Evolutionary conservation across 2,113 vertebrate species (phyloP).

Genomic region (Marmota flaviventris): DNA sequence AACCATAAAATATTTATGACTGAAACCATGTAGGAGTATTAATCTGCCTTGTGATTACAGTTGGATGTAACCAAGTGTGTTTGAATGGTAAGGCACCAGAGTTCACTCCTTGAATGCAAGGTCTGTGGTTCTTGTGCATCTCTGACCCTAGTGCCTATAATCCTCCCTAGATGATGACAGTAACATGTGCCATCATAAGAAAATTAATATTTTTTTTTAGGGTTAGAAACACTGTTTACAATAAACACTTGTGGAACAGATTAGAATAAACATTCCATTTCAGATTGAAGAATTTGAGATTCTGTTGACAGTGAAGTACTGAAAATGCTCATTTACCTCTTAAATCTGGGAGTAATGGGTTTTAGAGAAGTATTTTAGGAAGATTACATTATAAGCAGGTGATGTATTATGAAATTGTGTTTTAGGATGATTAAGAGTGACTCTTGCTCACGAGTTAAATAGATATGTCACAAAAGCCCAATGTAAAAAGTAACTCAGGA

Average conservation of each 20-base stretch:
- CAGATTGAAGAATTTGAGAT: constrained; percentile 42
- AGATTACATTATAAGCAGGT: constrained; percentile 36
- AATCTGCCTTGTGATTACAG: neutral
- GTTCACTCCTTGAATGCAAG: neutral
- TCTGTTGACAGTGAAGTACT: neutral
- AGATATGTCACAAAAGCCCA: neutral
- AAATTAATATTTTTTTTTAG: constrained; percentile 34
- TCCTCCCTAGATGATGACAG: neutral
- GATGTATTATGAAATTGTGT: constrained; percentile 23
- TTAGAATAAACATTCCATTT: constrained; percentile 53
- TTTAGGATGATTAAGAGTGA: constrained; percentile 28
- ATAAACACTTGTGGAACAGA: constrained; percentile 14
- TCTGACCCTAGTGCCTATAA: neutral
- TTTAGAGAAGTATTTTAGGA: constrained; percentile 36
- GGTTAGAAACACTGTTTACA: neutral
- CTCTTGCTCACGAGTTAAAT: neutral
- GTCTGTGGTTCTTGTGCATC: neutral
- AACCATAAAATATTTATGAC: neutral
- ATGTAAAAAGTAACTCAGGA: neutral
- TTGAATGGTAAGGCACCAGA: neutral
- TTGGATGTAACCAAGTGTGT: neutral
- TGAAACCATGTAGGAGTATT: neutral
- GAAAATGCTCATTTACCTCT: constrained; percentile 26
- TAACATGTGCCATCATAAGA: neutral
- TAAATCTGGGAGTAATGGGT: neutral